Conservation (phyloP, 2,113 vertebrate genomes). For the Crotalus helleri region DNA sequence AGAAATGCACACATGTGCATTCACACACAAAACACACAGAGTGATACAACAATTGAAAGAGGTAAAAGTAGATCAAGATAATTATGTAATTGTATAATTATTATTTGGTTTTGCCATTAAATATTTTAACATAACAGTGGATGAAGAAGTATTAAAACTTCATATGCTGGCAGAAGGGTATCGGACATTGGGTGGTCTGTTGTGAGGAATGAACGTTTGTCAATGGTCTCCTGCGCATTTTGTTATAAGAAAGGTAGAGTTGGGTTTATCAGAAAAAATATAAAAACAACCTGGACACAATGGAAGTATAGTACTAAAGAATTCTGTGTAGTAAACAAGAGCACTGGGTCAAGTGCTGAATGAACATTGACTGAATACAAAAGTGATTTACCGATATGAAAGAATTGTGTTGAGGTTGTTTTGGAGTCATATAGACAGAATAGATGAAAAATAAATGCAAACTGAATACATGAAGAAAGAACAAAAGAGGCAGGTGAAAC, state of each 20-base stretch:
- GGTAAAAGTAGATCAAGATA: not conserved
- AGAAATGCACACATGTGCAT: not conserved
- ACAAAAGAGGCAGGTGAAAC: not conserved
- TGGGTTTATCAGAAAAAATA: not conserved
- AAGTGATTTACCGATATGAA: not conserved
- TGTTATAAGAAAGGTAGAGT: not conserved
- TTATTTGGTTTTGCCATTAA: not conserved
- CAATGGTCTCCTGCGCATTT: not conserved
- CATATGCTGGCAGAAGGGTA: not conserved
- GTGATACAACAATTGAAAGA: not conserved
- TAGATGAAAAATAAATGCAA: not conserved
- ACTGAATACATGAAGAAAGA: not conserved
- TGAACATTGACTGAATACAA: not conserved
- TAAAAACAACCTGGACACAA: not conserved
- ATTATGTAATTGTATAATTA: not conserved
- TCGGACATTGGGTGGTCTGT: not conserved
- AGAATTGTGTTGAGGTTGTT: not conserved
- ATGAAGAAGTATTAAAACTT: not conserved
- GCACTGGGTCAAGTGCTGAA: not conserved
- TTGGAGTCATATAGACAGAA: not conserved
- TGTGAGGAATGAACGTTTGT: not conserved
- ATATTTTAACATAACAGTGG: not conserved
- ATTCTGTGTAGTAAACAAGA: not conserved
- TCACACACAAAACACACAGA: not conserved
- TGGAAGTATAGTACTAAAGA: not conserved